Base-by-base conservation (phyloP, 1,140 invertebrate species). In the Diorhabda elongata region DNA sequence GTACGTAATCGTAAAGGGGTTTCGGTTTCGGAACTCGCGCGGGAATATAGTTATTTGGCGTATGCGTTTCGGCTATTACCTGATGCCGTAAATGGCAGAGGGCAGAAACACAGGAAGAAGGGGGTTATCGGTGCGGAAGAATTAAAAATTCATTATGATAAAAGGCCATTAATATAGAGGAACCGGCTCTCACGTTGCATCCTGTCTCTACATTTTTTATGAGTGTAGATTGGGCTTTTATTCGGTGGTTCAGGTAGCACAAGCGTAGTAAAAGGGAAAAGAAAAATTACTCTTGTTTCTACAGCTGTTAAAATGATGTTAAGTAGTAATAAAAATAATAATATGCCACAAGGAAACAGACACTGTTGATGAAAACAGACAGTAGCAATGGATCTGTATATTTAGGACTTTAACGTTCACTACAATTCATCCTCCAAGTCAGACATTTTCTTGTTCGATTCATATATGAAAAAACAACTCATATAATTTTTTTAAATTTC, bases 61-160 rank as follows among this genome's bases (percentile, higher is more conserved):
- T 52, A 52, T 52, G 47, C 47, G 47, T 52, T 52, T 52, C 47
- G 47, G 47, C 6, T 6, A 52, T 52, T 52, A 52, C 47, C 47
- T 52, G 2, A 3, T 2, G 47, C 47, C 47, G n/a, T n/a, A 52
- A 52, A 52, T 52, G n/a, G 47, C 47, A n/a, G 47, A 5, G 5
- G 47, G 47, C 47, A 52, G 47, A 52, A 52, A 52, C 47, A 52
- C 47, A 52, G 47, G 47, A 52, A 52, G 47, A 52, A 52, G 47
- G 47, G 47, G 47, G 47, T 52, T 52, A 52, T 52, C 47, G 47
- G 47, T 52, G 47, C 47, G 47, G 47, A 52, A 52, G 47, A 52
- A 52, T 52, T 52, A 52, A 52, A 52, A 52, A 52, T 52, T 52
- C 47, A 52, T 52, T 52, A 52, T 52, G 47, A 52, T 52, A 52